These are phyloP conservation scores for Oxygymnocypris stewartii DNA, from an alignment of 2,113 vertebrate genomes.

Conservation along the genomic window DNA sequence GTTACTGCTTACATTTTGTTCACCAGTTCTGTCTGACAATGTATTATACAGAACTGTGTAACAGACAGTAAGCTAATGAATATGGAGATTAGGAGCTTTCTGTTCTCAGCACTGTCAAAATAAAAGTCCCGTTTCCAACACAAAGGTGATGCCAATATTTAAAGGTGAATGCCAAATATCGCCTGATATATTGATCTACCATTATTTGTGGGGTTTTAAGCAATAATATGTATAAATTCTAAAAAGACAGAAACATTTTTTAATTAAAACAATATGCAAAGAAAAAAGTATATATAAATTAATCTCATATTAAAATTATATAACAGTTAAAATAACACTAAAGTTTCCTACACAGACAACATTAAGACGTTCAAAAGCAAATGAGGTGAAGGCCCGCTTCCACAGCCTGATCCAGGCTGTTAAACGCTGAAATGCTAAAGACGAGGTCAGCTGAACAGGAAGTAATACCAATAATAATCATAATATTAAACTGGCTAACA, in stretches of 20 bases:
- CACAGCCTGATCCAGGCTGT: neutral
- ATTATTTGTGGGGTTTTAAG: neutral
- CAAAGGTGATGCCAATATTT: too few relatives aligned
- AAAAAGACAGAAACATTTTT: neutral
- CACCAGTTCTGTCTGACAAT: too few relatives aligned
- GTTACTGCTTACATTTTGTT: too few relatives aligned
- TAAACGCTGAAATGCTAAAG: neutral
- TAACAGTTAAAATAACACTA: neutral
- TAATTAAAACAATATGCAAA: neutral
- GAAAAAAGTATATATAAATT: neutral
- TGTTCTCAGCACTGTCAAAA: too few relatives aligned
- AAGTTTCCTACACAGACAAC: neutral
- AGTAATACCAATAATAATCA: neutral
- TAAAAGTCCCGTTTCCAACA: too few relatives aligned
- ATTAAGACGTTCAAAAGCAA: neutral
- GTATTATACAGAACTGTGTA: too few relatives aligned
- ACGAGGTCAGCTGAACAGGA: neutral
- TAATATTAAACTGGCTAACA: neutral
- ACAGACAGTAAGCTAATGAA: too few relatives aligned
- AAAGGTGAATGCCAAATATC: too few relatives aligned
- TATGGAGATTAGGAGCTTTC: too few relatives aligned
- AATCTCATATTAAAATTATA: too few relatives aligned
- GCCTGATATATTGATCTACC: too few relatives aligned
- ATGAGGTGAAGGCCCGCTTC: neutral
- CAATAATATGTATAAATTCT: neutral